phyloP scores from a whole-genome alignment of 2,797 vertebrate genomes.

The Acipenser ruthenus region DNA sequence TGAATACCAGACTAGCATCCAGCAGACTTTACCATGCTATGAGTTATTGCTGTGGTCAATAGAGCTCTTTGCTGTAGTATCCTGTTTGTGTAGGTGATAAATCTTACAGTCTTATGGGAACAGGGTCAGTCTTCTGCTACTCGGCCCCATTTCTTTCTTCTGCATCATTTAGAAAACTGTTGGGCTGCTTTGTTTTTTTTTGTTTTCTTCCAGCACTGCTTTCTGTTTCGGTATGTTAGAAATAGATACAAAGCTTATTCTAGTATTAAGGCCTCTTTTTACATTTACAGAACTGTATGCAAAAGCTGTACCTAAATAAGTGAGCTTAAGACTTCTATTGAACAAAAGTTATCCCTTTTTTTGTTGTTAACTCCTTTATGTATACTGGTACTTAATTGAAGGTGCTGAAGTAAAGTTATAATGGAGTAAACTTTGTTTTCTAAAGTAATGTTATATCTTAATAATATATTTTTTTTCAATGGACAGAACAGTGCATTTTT shows the following conservation, averaged over 20 bases:
- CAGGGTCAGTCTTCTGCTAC: conserved; percentile 44
- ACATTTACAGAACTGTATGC: not conserved
- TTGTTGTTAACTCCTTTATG: not conserved
- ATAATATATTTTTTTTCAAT: too few species aligned
- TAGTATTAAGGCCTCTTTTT: not conserved
- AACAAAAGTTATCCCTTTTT: not conserved
- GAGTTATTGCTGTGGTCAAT: conserved; percentile 57
- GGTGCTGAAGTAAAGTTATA: not conserved
- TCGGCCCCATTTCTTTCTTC: conserved; percentile 54
- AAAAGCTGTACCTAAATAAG: not conserved
- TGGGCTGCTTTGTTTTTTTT: conserved; percentile 37
- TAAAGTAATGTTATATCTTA: too few species aligned
- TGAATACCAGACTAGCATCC: conserved; percentile 40
- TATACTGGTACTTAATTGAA: not conserved
- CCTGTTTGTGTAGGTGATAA: conserved; percentile 57
- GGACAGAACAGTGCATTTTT: too few species aligned
- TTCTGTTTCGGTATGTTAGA: not conserved
- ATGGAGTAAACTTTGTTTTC: too few species aligned
- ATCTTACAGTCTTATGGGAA: conserved; percentile 56
- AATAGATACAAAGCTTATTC: not conserved
- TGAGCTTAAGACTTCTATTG: not conserved
- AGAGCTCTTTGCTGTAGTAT: conserved; percentile 53
- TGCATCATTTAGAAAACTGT: conserved; percentile 54
- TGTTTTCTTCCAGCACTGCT: not conserved
- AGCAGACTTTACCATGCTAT: conserved; percentile 40